phyloP scores from a whole-genome alignment of 2,888 invertebrate genomes.

The Eumacrocentrus americanus region DNA sequence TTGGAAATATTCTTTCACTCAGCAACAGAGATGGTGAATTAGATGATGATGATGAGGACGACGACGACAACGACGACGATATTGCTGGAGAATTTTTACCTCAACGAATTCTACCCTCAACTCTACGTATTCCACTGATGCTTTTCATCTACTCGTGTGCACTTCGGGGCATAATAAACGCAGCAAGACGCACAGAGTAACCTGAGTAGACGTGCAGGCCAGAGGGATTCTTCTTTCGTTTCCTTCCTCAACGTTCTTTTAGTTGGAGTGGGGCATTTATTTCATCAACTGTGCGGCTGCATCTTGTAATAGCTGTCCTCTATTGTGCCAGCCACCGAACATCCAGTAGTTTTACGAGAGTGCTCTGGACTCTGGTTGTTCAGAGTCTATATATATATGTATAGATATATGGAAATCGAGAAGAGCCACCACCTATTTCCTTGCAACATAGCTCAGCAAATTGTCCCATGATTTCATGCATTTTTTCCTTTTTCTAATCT shows the following conservation, averaged over 20 bases:
- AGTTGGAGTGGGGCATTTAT: conserved; percentile 25
- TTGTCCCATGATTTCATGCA: conserved; percentile 9
- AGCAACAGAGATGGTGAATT: neutral
- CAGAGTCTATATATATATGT: too few species aligned
- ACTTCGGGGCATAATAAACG: conserved; percentile 6
- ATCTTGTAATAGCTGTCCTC: conserved; percentile 28
- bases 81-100: neutral
- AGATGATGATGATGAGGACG: neutral
- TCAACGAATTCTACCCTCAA: conserved; percentile 3
- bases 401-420: too few species aligned
- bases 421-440: neutral
- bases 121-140: conserved; percentile 6
- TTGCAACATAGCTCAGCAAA: neutral
- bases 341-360: conserved; percentile 21
- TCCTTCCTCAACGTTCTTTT: conserved; percentile 21
- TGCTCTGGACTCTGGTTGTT: neutral
- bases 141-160: conserved; percentile 16
- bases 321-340: conserved; percentile 32
- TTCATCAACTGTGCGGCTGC: conserved; percentile 28
- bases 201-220: conserved; percentile 5
- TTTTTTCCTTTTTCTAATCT: neutral
- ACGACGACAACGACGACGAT: neutral
- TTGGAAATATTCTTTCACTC: too few species aligned
- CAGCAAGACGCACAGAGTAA: neutral
- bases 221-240: conserved; percentile 15